Evolutionary conservation across 2,797 vertebrate species (phyloP).

Genomic region (Parauchenoglanis ngamensis): DNA sequence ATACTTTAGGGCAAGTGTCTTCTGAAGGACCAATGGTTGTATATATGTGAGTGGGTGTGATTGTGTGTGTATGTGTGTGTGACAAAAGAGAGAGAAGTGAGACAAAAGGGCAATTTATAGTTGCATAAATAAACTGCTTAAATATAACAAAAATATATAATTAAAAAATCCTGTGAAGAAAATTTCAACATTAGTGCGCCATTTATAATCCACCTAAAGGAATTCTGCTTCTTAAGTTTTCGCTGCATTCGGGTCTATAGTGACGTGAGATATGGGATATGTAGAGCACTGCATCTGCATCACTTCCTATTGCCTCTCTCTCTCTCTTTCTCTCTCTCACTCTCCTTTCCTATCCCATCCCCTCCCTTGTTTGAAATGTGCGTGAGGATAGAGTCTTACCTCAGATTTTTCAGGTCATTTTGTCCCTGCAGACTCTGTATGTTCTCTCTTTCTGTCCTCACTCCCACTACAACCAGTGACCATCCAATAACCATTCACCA

Average conservation of each 20-base stretch:
- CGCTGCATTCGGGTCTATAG: not conserved
- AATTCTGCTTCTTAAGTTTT: not conserved
- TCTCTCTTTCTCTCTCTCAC: conserved; percentile 2
- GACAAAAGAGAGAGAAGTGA: not conserved
- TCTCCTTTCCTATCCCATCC: not conserved
- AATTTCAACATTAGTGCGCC: not conserved
- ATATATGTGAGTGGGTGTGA: not conserved
- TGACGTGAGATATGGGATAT: not conserved
- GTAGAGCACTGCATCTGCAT: conserved; percentile 25
- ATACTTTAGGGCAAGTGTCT: conserved; percentile 43
- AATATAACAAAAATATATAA: too few relatives aligned
- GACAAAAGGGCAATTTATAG: not conserved
- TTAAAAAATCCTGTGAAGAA: not conserved
- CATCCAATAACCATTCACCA: conserved; percentile 5
- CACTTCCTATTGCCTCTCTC: not conserved
- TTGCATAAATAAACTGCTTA: not conserved
- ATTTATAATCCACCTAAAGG: not conserved
- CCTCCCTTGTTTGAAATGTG: conserved; percentile 44
- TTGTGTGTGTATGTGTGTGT: not conserved
- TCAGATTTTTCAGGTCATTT: conserved; percentile 58
- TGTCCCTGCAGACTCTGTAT: conserved; percentile 48
- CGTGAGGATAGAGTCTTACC: conserved; percentile 40
- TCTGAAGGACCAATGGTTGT: conserved; percentile 17
- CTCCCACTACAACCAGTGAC: not conserved
- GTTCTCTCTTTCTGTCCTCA: conserved; percentile 31